Evolutionary conservation across 53 echinoderm and acorn worm species (phyloP), one percentile per base, ranked within the genome.

Genomic region (Holothuria leucospilota): DNA sequence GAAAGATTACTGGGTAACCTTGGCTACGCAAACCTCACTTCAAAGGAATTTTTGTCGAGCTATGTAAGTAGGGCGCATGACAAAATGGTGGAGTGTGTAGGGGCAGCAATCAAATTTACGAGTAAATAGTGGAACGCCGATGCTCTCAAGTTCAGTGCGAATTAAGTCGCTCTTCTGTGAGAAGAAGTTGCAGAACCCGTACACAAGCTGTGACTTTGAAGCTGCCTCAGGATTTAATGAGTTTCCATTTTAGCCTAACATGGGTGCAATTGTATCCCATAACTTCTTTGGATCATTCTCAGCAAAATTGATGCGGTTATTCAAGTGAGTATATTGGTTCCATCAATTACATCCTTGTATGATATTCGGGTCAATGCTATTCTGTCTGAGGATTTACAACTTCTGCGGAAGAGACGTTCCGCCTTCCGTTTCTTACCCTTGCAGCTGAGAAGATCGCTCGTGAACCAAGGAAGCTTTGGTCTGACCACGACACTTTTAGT

Each of bases 171-270:
- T 51, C 53, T 78, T 78, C 13, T 15, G 21, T 20, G 5, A 63
- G 66, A 42, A 84, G 29, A 39, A 29, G 63, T 29, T 30, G 3
- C 16, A 29, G 70, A 68, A 70, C 9, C 13, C 51, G 34, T 51
- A 69, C 8, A 71, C 24, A 42, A 41, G 67, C 49, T 51, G 25
- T 69, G 24, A 20, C 26, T 85, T 70, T 1, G 85, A 68, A n/a
- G 51, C 42, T 11, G 46, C 51, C 49, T 41, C 46, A 23, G 70
- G 70, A 66, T 51, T 28, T 29, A 49, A 2, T 68, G 30, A 69
- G 5, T 67, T 52, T 6, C 62, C 16, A 25, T 68, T 5, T 67
- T 65, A 24, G 8, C 65, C 65, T 7, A 20, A 13, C 65, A 65
- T 65, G 21, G 7, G 8, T 9, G 65, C 65, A 7, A 65, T 9